phyloP scores from a whole-genome alignment of 2,113 vertebrate species.

The Larimichthys crocea region DNA sequence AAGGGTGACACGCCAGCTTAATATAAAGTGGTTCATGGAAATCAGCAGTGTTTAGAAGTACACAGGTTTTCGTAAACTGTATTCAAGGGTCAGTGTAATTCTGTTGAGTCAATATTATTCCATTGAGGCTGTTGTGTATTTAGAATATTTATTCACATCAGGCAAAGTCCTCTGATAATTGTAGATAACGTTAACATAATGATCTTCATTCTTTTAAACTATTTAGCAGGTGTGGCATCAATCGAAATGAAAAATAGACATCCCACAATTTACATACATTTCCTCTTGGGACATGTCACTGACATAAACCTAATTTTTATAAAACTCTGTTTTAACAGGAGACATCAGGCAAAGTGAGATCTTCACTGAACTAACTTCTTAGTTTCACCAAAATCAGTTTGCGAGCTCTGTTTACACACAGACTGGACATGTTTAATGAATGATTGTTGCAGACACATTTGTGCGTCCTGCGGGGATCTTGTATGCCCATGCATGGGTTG shows the following conservation, averaged over 20 bases:
- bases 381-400: not conserved
- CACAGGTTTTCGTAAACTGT: not conserved
- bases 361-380: not conserved
- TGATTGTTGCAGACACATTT: too few species aligned
- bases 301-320: not conserved
- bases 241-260: not conserved
- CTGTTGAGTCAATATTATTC: too few species aligned
- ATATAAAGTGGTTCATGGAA: slow-evolving; percentile 2
- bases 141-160: not conserved
- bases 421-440: too few species aligned
- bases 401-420: not conserved
- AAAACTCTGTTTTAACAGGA: not conserved
- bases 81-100: not conserved
- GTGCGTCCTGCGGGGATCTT: too few species aligned
- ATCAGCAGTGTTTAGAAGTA: not conserved
- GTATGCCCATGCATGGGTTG: too few species aligned
- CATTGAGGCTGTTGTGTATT: not conserved
- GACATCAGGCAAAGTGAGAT: not conserved
- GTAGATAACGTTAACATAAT: not conserved
- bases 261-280: too few species aligned
- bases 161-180: not conserved
- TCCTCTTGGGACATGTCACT: too few species aligned
- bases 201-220: not conserved
- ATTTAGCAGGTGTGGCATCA: not conserved
- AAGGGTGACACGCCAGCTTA: slow-evolving; percentile 37